Base-by-base conservation (phyloP, 2,113 vertebrate species). In the Menidia beryllina region DNA sequence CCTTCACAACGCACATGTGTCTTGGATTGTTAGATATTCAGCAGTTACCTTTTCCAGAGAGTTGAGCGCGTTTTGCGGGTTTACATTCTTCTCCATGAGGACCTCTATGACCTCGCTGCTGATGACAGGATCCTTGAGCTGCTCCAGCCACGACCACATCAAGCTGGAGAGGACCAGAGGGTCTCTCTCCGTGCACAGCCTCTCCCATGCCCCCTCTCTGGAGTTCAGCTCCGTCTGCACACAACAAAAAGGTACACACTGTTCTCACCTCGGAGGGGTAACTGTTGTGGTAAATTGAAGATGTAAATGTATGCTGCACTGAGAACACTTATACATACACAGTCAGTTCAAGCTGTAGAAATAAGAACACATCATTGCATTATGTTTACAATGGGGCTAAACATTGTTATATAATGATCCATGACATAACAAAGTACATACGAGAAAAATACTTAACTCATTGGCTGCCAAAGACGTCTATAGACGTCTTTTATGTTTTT, bases 111-210 rank as follows among this genome's bases (percentile, higher is more conserved):
- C 95, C 20, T 94, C 89, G 50, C 83, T 92, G 85, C 93, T 95
- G 89, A 99, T 88, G 69, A 96, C 41, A 0, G 98, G 97, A 52
- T 97, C 97, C 79, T 95, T 98, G 39, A 99, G 94, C 86, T 98
- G 97, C 80, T 97, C 97, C 77, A 99, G 91, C 98, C 98, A 99
- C 0, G 96, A 98, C 97, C 97, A 99, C 98, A 99, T 97, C 69
- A 99, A 93, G 63, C 90, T 74, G 43, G 95, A 94, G 14, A 99
- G 94, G 63, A 96, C 93, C 77, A 95, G 93, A 68, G 97, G 96
- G 84, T 98, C 95, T 80, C 91, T 93, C 82, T 99, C 97, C 0
- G 84, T 69, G 66, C 95, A 94, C 84, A 99, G 91, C 81, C 93
- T 94, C 82, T 99, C 97, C 98, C 98, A 99, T 34, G 96, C 93